phyloP scores from a whole-genome alignment of 2,797 vertebrate genomes.

The Alexandromys oeconomus region DNA sequence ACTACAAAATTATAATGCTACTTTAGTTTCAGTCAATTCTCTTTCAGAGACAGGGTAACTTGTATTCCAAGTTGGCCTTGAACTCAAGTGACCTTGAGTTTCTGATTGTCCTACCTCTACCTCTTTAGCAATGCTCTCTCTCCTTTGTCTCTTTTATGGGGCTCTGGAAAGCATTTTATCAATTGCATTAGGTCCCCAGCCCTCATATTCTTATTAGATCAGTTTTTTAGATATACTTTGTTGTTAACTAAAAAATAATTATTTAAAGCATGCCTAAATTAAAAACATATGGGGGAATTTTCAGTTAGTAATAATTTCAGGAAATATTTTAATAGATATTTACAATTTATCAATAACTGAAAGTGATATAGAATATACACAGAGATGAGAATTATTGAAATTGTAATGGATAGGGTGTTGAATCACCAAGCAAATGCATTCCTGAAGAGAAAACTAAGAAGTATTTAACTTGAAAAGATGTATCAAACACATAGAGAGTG shows the following conservation, averaged over 20 bases:
- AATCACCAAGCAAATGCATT: neutral
- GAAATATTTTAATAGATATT: neutral
- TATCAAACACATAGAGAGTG: neutral
- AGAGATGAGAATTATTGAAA: constrained; percentile 22
- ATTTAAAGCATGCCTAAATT: neutral
- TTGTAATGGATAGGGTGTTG: neutral
- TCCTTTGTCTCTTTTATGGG: neutral
- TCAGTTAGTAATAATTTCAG: neutral
- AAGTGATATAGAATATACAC: neutral
- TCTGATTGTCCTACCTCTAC: neutral
- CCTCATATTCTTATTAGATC: neutral
- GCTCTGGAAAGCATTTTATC: neutral
- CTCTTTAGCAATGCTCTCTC: too few relatives aligned
- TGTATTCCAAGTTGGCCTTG: neutral
- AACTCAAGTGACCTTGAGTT: neutral
- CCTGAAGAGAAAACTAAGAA: neutral
- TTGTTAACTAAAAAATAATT: neutral
- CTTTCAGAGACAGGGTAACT: neutral
- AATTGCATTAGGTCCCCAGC: neutral
- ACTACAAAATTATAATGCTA: neutral
- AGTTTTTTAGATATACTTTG: neutral
- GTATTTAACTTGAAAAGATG: neutral
- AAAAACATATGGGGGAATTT: neutral
- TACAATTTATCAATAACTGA: neutral
- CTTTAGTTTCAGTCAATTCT: neutral